These are phyloP conservation scores for Glyptemys insculpta DNA, from an alignment of 2,797 vertebrate genomes.

Conservation along the genomic window DNA sequence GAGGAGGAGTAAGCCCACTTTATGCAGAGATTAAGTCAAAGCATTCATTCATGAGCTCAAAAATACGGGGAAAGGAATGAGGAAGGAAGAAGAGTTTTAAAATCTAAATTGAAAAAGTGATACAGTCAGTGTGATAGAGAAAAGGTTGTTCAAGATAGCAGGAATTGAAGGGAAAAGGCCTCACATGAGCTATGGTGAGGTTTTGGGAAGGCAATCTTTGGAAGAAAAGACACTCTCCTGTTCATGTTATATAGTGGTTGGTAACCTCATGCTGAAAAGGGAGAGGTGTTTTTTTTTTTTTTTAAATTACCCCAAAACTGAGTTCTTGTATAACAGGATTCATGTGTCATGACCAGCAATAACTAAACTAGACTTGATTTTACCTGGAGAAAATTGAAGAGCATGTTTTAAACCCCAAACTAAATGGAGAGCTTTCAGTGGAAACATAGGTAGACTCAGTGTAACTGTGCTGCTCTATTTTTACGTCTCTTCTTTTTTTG, in stretches of 20 bases:
- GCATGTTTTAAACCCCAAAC: not conserved
- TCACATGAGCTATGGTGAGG: not conserved
- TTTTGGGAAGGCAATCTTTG: not conserved
- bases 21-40: not conserved
- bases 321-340: constrained; percentile 29
- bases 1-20: not conserved
- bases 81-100: not conserved
- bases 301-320: not conserved
- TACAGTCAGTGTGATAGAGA: not conserved
- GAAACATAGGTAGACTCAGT: constrained; percentile 38
- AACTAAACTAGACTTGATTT: constrained; percentile 26
- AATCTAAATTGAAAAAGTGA: not conserved
- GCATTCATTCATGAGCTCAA: not conserved
- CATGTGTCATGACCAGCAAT: constrained; percentile 40
- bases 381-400: constrained; percentile 50
- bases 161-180: not conserved
- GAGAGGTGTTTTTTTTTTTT: not conserved
- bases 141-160: not conserved
- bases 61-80: not conserved
- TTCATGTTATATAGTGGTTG: not conserved
- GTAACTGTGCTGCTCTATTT: constrained; percentile 50
- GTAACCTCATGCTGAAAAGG: not conserved
- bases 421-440: constrained; percentile 30
- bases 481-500: constrained; percentile 77
- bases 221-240: not conserved